Base-by-base conservation (phyloP, 2,888 invertebrate genomes). In the Eulithis testata region DNA sequence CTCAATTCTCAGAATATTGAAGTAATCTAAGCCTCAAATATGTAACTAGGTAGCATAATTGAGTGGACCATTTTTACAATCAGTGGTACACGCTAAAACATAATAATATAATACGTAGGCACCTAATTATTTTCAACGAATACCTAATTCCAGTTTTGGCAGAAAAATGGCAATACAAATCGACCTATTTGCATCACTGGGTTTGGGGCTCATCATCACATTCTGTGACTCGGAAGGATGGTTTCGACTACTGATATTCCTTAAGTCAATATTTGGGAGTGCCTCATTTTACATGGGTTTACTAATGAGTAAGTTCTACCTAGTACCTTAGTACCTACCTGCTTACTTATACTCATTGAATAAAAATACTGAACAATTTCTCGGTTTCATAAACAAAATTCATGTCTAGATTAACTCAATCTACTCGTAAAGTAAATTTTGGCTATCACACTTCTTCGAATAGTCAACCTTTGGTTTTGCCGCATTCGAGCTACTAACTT, bases 221-320 rank as follows among this genome's bases (percentile, higher is more conserved):
- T 89, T 91, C 69, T 90, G 89, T 70, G 85, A 89, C 68, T 85
- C 90, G 0, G 86, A 86, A 59, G 84, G 83, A 58, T 91, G 92
- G 91, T 91, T 87, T 66, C 82, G 86, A 66, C 72, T 91, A 7
- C 66, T 90, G 14, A 78, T 86, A 14, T 91, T 92, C 75, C 69
- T 91, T 50, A 88, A 84, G 70, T 82, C 90, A 5, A 70, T 91
- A 51, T 84, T 87, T 68, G 83, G 88, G 11, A 86, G 88, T 50
- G 85, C 86, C 4, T 86, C 76, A 66, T 72, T 79, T 59, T 91
- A 81, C 67, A 83, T 89, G 79, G 85, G 85, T 43, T 75, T 91
- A 7, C 68, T 92, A 65, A 66, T 91, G 62, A 82, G 91, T 91
- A 71, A 77, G 84, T 9, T 21, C 21, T 49, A 40, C 8, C n/a